Evolutionary conservation across 2,888 invertebrate genomes (phyloP).

Genomic region (Xanthorhoe designata): DNA sequence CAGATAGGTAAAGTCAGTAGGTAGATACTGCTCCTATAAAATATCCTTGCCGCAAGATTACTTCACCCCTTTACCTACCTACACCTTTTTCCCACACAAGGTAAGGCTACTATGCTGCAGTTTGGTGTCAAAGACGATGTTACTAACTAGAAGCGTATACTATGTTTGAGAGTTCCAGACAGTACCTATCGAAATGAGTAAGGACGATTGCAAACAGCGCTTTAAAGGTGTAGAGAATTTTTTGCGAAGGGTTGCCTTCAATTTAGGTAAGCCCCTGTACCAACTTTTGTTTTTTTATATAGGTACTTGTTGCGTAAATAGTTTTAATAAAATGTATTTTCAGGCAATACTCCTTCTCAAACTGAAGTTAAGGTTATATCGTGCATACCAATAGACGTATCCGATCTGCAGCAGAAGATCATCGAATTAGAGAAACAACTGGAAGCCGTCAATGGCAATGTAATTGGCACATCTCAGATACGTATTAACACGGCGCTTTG

Average conservation of each 20-base stretch:
- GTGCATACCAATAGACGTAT: conserved; percentile 79
- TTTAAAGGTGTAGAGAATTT: conserved; percentile 77
- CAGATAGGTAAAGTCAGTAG: not conserved
- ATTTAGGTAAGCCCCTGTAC: conserved; percentile 59
- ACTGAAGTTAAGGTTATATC: conserved; percentile 81
- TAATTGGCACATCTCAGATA: conserved; percentile 1
- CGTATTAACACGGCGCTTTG: conserved; percentile 26
- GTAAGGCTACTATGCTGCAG: not conserved
- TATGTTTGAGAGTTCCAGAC: not conserved
- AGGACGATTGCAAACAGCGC: conserved; percentile 52
- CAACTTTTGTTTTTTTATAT: not conserved
- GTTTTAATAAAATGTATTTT: conserved; percentile 33
- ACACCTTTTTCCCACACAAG: not conserved
- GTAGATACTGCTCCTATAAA: not conserved
- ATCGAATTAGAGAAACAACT: conserved; percentile 65
- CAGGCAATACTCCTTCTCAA: conserved; percentile 76
- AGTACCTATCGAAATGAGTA: conserved; percentile 52
- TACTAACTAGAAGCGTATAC: not conserved
- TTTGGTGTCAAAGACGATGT: not conserved
- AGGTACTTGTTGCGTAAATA: not conserved
- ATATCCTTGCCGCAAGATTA: not conserved
- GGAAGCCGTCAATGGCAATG: conserved; percentile 44
- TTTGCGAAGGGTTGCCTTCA: conserved; percentile 70
- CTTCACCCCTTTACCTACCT: not conserved
- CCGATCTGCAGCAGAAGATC: conserved; percentile 75